Base-by-base conservation (phyloP, 1,140 invertebrate genomes). In the Stratiolaelaps scimitus region DNA sequence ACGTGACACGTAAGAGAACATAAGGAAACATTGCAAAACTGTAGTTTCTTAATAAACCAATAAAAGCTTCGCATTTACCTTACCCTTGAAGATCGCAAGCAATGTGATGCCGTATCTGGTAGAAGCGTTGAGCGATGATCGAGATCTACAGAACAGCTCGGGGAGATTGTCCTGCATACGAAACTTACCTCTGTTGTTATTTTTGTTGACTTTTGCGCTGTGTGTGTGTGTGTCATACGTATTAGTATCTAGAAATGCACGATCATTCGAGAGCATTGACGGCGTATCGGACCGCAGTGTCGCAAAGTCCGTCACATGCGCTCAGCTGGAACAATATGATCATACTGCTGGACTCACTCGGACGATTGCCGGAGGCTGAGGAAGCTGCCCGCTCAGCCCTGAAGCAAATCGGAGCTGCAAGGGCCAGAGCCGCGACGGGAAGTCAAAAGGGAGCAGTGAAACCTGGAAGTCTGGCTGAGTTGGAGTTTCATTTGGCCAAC, bases 311-410 rank as follows among this genome's bases (percentile, higher is more conserved):
- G 0, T 83, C 79, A 0, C 89, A 94, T 75, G 77, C 80, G 7
- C 83, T 85, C 68, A 86, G 92, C 17, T 96, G 92, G 92, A 88
- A 84, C 56, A 97, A 96, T 75, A 83, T 89, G 72, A 78, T 95
- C 19, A 84, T 92, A 10, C 79, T 95, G 69, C 75, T 92, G 40
- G 90, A 95, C 75, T 89, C 89, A 73, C 79, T 86, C 69, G 84
- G 80, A 66, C 75, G 80, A 69, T 77, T 81, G n/a, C 77, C 83
- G 7, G 78, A 83, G 74, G 89, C 88, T 15, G 75, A 88, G 60
- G 75, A 81, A 69, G 73, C 85, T 64, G 88, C 83, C 5, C 76
- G 79, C 7, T 77, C 81, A 72, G 89, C 87, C 2, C 73, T 92
- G 2, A 72, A 74, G 34, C 76, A 83, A 69, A 73, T 91, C 48